These are phyloP conservation scores for Thera obeliscata DNA, from an alignment of 2,888 invertebrate genomes.

Conservation along the genomic window DNA sequence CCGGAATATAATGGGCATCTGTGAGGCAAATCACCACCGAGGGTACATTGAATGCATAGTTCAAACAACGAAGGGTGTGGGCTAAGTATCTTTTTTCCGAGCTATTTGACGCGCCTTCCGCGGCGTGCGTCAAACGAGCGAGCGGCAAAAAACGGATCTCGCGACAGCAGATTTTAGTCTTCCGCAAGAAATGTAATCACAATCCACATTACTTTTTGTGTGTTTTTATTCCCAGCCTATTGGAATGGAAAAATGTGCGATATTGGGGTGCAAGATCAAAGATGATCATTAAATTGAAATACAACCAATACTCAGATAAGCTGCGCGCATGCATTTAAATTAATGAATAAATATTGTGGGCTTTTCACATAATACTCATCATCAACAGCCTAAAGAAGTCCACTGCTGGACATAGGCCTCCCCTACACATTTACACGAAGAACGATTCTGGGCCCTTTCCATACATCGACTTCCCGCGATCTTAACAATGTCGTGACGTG, in stretches of 20 bases:
- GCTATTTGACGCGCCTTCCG: constrained; percentile 68
- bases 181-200: constrained; percentile 57
- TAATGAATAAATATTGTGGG: no score
- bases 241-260: constrained; percentile 1
- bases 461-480: no score
- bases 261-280: not conserved
- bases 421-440: no score
- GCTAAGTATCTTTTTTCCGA: constrained; percentile 76
- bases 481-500: no score
- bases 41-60: constrained; percentile 31
- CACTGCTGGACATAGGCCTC: no score
- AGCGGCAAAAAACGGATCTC: constrained; percentile 56
- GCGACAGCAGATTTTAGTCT: constrained; percentile 38
- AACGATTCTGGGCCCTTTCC: no score
- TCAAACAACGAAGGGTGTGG: constrained; percentile 53
- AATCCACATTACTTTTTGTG: constrained; percentile 41
- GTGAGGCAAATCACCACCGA: constrained; percentile 29
- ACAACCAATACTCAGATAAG: no score
- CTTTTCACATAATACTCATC: no score
- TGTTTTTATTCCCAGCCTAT: not conserved
- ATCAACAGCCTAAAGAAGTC: no score
- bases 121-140: constrained; percentile 49
- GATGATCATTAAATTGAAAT: no score
- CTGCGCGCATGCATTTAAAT: no score
- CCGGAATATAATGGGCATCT: constrained; percentile 31